Conservation (phyloP, 2,888 invertebrate species). For the Spialia ferax region DNA sequence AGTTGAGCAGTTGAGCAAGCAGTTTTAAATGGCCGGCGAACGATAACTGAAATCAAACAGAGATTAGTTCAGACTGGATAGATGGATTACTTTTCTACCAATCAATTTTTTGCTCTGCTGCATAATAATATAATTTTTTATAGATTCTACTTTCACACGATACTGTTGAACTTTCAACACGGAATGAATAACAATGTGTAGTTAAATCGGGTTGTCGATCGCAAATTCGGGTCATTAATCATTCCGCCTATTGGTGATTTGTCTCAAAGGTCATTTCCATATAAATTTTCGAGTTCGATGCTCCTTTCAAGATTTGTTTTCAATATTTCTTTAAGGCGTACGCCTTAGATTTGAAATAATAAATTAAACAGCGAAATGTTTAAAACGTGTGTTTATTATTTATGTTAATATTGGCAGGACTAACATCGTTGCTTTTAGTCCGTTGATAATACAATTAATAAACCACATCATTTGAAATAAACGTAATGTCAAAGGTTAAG, state of each 20-base stretch:
- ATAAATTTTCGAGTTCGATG: neutral
- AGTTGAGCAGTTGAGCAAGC: neutral
- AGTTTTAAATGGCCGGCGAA: neutral
- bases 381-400: neutral
- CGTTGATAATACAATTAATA: slow-evolving; percentile 14
- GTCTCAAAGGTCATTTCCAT: too few species aligned
- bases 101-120: neutral
- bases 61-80: neutral
- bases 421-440: slow-evolving; percentile 9
- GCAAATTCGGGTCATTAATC: too few species aligned
- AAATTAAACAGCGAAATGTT: neutral
- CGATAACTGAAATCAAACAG: neutral
- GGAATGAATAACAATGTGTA: too few species aligned
- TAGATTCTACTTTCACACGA: too few species aligned
- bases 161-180: too few species aligned
- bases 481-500: slow-evolving; percentile 19
- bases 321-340: neutral
- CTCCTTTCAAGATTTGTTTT: neutral
- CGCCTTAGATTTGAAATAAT: neutral
- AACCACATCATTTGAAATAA: slow-evolving; percentile 24
- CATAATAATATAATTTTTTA: neutral
- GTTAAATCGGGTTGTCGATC: too few species aligned
- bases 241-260: too few species aligned
- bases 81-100: neutral
- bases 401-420: slow-evolving; percentile 7